phyloP scores from a whole-genome alignment of 2,797 vertebrate species.

The Crocidura indochinensis region DNA sequence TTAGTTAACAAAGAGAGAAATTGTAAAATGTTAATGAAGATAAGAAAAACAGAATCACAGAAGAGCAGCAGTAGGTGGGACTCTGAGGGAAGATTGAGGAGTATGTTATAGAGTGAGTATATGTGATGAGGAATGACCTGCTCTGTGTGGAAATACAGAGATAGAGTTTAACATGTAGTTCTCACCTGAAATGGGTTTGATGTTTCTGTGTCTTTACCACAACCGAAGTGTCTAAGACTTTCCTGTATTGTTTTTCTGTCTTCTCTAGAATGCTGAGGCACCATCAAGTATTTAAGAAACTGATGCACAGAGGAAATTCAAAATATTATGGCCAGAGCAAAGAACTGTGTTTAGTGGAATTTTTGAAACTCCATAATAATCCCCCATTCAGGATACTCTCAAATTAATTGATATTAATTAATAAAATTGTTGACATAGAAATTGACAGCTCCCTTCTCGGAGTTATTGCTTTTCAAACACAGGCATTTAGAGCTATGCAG shows the following conservation, averaged over 20 bases:
- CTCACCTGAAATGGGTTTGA: neutral
- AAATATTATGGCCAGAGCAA: neutral
- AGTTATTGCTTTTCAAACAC: neutral
- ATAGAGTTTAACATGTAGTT: neutral
- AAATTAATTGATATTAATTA: no score
- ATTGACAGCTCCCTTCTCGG: no score
- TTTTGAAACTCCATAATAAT: neutral
- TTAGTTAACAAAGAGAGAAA: conserved; percentile 53
- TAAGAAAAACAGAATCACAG: neutral
- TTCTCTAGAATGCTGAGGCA: neutral
- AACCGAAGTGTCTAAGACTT: no score
- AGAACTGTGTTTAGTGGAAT: neutral
- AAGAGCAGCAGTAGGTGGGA: neutral
- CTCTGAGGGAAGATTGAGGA: neutral
- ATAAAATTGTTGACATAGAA: no score
- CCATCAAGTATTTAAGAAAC: neutral
- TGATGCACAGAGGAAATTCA: neutral
- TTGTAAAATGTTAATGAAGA: neutral
- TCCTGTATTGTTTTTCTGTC: no score
- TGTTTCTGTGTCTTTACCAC: no score
- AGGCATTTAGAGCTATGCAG: neutral
- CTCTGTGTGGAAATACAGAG: neutral
- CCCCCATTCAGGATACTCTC: no score
- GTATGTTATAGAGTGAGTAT: neutral
- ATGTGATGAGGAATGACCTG: fast-evolving